Conservation (phyloP, 35 echinoderm and acorn worm species). For the Nesometra sesokonis region DNA sequence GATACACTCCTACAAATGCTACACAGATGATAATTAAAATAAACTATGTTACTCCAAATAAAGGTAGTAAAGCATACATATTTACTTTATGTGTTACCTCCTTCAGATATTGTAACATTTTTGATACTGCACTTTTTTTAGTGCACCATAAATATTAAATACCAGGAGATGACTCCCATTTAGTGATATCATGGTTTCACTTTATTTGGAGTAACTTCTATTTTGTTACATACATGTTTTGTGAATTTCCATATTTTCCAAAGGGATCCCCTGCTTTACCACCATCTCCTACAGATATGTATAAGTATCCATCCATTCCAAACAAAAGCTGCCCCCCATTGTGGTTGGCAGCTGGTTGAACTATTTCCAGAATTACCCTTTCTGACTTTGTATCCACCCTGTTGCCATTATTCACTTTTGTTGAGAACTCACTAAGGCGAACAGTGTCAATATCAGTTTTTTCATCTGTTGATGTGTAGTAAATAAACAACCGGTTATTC, state of each 20-base stretch:
- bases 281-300: constrained; percentile 75
- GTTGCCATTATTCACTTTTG: constrained; percentile 47
- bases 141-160: too few species aligned
- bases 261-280: constrained; percentile 72
- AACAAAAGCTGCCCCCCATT: constrained; percentile 88
- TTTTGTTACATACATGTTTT: constrained; percentile 45
- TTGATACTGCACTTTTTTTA: too few species aligned
- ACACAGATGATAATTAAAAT: too few species aligned
- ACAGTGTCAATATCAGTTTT: not conserved
- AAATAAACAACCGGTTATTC: constrained; percentile 70
- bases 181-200: too few species aligned
- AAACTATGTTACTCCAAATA: too few species aligned
- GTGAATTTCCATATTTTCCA: constrained; percentile 63
- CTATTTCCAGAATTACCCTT: constrained; percentile 50
- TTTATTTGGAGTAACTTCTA: too few species aligned
- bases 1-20: too few species aligned
- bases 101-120: too few species aligned
- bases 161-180: too few species aligned
- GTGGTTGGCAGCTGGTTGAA: constrained; percentile 71
- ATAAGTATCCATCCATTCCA: constrained; percentile 69
- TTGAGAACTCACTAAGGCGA: constrained; percentile 54
- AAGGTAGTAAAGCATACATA: too few species aligned
- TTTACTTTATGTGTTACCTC: too few species aligned
- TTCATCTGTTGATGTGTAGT: constrained; percentile 40
- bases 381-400: constrained; percentile 47